These are phyloP conservation scores for Bellardia pandia DNA, from an alignment of 2,888 invertebrate genomes.

Conservation along the genomic window DNA sequence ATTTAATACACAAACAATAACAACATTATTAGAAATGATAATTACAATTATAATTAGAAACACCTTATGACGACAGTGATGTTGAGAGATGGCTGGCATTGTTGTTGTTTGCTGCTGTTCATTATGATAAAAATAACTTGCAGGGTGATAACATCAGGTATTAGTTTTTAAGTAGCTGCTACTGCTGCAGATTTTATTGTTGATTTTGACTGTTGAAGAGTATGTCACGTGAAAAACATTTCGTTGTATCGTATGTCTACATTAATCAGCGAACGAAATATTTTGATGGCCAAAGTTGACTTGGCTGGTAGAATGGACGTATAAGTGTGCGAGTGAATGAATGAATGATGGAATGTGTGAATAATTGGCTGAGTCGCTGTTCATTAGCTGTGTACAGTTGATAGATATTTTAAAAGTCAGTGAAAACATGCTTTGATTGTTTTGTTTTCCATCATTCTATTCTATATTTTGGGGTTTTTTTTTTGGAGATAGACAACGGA, in stretches of 20 bases:
- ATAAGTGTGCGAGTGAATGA: not conserved
- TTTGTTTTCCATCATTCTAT: not conserved
- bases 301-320: not conserved
- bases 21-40: constrained; percentile 5
- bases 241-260: constrained; percentile 17
- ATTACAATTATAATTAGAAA: constrained; percentile 9
- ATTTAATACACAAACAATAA: not conserved
- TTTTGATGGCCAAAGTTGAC: not conserved
- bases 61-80: constrained; percentile 11
- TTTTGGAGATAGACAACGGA: not conserved
- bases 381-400: too few species aligned
- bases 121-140: constrained; percentile 2
- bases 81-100: not conserved
- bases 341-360: not conserved
- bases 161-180: constrained; percentile 4
- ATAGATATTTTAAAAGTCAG: constrained; percentile 7
- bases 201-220: not conserved
- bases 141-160: not conserved
- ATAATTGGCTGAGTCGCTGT: not conserved
- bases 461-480: not conserved
- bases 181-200: not conserved
- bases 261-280: constrained; percentile 24
- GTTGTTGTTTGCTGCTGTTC: constrained; percentile 19
- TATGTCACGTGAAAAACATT: constrained; percentile 48
- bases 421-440: constrained; percentile 40